Conservation (phyloP, 2,888 invertebrate genomes). For the Schrankia costaestrigalis region DNA sequence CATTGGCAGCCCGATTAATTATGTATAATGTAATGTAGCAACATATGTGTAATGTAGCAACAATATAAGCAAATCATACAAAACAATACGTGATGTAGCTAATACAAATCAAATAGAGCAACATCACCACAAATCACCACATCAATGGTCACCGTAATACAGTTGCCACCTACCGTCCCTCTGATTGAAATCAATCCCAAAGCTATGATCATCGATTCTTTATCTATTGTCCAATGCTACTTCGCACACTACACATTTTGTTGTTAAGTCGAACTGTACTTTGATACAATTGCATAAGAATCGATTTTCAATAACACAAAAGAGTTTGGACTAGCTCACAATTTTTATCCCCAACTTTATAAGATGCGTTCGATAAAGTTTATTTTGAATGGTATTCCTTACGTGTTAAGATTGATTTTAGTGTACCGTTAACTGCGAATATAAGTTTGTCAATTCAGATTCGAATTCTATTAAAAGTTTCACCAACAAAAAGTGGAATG, state of each 20-base stretch:
- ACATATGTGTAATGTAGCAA: no score
- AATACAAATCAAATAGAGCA: slow-evolving; percentile 5
- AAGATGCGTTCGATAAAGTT: not conserved
- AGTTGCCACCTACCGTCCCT: slow-evolving; percentile 70
- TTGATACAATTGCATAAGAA: not conserved
- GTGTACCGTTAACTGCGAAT: accelerated
- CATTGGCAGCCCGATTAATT: no score
- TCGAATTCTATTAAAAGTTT: slow-evolving; percentile 58
- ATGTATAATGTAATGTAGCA: no score
- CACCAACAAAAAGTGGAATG: slow-evolving; percentile 58
- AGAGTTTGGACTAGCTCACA: not conserved
- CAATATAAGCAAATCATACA: no score
- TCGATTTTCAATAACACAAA: slow-evolving; percentile 6
- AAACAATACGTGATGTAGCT: no score
- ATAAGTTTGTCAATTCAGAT: slow-evolving; percentile 37
- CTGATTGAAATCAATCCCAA: slow-evolving; percentile 73
- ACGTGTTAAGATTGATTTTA: slow-evolving; percentile 12
- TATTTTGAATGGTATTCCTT: no score
- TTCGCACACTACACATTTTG: slow-evolving; percentile 7
- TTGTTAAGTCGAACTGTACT: no score
- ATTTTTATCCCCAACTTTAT: not conserved
- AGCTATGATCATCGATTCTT: slow-evolving; percentile 62
- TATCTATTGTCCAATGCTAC: slow-evolving; percentile 44
- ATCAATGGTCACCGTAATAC: slow-evolving; percentile 51
- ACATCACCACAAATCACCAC: slow-evolving; percentile 4